Evolutionary conservation across 2,888 invertebrate species (phyloP).

Genomic region (Itoplectis maculator): DNA sequence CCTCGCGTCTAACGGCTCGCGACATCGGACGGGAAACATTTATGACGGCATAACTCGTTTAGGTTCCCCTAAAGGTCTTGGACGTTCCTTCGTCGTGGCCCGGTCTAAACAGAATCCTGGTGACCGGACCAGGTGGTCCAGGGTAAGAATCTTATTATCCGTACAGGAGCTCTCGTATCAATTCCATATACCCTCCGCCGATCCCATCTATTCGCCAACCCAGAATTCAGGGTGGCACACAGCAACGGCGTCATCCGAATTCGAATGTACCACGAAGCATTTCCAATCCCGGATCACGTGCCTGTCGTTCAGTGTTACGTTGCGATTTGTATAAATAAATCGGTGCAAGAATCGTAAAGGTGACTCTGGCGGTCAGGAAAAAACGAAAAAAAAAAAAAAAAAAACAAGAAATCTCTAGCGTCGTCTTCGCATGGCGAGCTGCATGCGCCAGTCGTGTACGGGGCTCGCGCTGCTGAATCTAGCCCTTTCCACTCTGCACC

Average conservation of each 20-base stretch:
- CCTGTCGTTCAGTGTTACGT: slow-evolving; percentile 54
- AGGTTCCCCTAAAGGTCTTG: slow-evolving; percentile 60
- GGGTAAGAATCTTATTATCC: slow-evolving; percentile 68
- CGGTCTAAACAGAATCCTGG: slow-evolving; percentile 27
- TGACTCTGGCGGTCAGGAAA: slow-evolving; percentile 6
- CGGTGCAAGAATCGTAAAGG: slow-evolving; percentile 30
- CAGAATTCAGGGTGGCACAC: not conserved
- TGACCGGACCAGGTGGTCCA: slow-evolving; percentile 65
- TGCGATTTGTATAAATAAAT: slow-evolving; percentile 65
- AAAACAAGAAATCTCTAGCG: not conserved
- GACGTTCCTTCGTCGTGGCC: slow-evolving; percentile 18
- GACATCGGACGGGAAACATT: slow-evolving; percentile 74
- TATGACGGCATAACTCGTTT: slow-evolving; percentile 76
- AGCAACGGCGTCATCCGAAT: slow-evolving; percentile 20
- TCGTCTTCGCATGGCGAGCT: slow-evolving; percentile 13
- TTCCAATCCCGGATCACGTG: slow-evolving; percentile 52
- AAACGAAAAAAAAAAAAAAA: slow-evolving; percentile 9
- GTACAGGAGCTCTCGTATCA: slow-evolving; percentile 50
- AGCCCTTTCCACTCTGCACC: slow-evolving; percentile 16
- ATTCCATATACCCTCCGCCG: slow-evolving; percentile 58
- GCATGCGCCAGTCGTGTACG: slow-evolving; percentile 39
- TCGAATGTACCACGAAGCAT: slow-evolving; percentile 36
- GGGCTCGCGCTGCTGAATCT: not conserved
- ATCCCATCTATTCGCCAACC: slow-evolving; percentile 17
- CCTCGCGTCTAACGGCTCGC: slow-evolving; percentile 58